Conservation (phyloP, 1,140 invertebrate genomes). For the Camponotus floridanus region DNA sequence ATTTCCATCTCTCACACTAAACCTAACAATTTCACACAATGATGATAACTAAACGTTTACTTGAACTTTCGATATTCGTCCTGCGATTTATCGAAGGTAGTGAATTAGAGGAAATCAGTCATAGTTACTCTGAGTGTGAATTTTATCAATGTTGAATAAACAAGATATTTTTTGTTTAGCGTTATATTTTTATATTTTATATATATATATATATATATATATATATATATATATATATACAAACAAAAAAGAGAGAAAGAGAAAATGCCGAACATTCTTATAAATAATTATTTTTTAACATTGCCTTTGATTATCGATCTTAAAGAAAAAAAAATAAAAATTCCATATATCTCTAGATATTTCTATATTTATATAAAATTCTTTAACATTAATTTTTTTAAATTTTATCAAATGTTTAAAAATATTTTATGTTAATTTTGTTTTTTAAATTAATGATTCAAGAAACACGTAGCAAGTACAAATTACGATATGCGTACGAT, state of each 20-base stretch:
- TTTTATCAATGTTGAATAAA: not conserved
- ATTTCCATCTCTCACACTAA: not conserved
- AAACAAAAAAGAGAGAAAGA: not conserved
- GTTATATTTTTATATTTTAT: not conserved
- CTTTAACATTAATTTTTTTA: no score
- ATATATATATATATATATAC: not conserved
- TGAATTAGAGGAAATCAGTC: constrained; percentile 65
- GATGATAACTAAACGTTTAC: constrained; percentile 78
- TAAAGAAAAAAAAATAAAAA: not conserved
- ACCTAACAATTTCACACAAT: constrained; percentile 74
- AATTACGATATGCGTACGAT: not conserved
- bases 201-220: not conserved
- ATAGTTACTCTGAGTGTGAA: constrained; percentile 85
- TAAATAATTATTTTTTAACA: no score
- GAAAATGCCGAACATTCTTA: no score
- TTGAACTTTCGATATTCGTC: constrained; percentile 64
- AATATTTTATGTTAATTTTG: no score
- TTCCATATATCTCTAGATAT: no score
- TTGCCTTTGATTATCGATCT: no score
- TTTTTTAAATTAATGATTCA: not conserved
- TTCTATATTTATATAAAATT: no score
- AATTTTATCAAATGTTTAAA: no score
- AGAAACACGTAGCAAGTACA: not conserved
- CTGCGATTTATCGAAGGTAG: no score
- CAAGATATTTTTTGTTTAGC: not conserved